Evolutionary conservation across 2,113 vertebrate genomes (phyloP), one percentile per base, ranked within the genome.

Genomic region (Scomber japonicus): DNA sequence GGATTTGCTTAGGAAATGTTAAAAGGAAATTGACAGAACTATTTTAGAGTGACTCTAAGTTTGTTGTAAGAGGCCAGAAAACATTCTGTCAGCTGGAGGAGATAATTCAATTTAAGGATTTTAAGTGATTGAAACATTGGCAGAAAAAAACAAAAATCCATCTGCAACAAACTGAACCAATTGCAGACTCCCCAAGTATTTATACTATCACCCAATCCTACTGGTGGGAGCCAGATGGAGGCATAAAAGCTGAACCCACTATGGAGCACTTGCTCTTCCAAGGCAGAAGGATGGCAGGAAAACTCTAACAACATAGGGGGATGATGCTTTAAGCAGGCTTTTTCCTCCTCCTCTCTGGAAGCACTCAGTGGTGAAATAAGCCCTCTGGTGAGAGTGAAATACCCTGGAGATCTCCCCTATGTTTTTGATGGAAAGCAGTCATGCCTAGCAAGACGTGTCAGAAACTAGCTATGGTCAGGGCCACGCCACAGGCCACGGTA

Each of bases 391-490:
- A 78, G 44, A 46, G 30, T 11, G n/a, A 77, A 62, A 30, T 35
- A 48, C 75, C 67, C 76, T 48, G 35, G 75, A 71, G 78, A 82
- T 48, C 50, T 67, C 35, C 4, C 55, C 61, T 16, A 4, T 62
- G 74, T 70, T 64, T 83, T 24, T 80, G 65, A 78, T 79, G 44
- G 54, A 67, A 69, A 67, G 59, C 78, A 77, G 71, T 66, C 81
- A 60, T 66, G 84, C 71, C 27, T 62, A 66, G 51, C 74, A 56
- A 56, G 62, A 72, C 49, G 55, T 61, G 81, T 73, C 75, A 73
- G 19, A 69, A 80, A 79, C 67, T 35, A 62, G 70, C 54, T 54
- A 59, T 63, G 71, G 57, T 82, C 68, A 11, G 13, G 44, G 24
- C 54, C 71, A 48, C 63, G 40, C 31, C 62, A 76, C 44, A 65